These are phyloP conservation scores for Minunthozetes semirufus DNA, from an alignment of 2,888 invertebrate species.

Conservation along the genomic window DNA sequence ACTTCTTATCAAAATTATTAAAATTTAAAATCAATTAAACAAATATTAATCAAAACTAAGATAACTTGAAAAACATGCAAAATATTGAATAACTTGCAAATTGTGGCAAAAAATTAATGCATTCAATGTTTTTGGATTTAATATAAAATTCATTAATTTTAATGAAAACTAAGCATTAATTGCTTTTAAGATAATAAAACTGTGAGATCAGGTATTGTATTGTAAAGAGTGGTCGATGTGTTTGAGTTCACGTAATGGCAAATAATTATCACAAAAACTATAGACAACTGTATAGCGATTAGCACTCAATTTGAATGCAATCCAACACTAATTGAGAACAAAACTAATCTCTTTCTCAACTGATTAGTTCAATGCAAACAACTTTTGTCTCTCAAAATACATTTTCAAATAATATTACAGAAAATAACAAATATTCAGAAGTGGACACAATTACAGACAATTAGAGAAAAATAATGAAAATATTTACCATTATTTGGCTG, in stretches of 20 bases:
- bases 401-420: no score
- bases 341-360: background rate
- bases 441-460: no score
- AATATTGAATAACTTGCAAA: no score
- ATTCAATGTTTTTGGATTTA: background rate
- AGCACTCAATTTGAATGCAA: background rate
- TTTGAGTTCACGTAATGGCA: constrained; percentile 20
- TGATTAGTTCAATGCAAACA: no score
- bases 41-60: no score
- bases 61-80: no score
- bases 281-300: background rate
- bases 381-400: no score
- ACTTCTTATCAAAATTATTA: no score
- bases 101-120: no score
- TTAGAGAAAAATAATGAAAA: no score
- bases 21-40: no score
- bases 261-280: background rate
- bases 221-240: background rate
- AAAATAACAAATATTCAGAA: no score
- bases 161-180: background rate
- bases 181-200: background rate
- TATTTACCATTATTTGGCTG: background rate
- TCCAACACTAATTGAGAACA: background rate
- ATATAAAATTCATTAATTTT: background rate
- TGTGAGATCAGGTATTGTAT: background rate